Evolutionary conservation across 1,140 invertebrate genomes (phyloP), one percentile per base, ranked within the genome.

Genomic region (Uloborus diversus): DNA sequence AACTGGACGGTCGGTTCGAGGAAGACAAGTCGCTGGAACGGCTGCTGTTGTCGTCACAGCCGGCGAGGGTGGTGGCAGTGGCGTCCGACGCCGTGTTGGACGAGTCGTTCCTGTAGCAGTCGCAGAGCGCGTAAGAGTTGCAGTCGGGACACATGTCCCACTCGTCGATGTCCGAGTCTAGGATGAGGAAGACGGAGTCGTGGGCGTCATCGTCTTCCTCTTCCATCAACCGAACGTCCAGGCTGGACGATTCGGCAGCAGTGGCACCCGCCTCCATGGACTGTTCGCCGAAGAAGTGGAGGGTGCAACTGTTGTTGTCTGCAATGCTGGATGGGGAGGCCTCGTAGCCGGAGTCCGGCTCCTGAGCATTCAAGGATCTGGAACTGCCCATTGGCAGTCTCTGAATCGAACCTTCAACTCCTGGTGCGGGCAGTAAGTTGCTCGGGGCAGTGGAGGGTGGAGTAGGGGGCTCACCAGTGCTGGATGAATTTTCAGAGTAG

Each of bases 401-500:
- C 25, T 56, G 2, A 23, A 17, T 14, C n/a, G 20, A 4, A 23
- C 14, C 32, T 64, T 20, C 13, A 20, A 11, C 30, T 0, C 25
- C 25, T 56, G 13, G 14, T 23, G 11, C 51, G 14, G 1, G 27
- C 0, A 3, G 27, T 11, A 9, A n/a, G n/a, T 9, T 23, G 27
- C 4, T 3, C 0, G n/a, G 25, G 11, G 33, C 14, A 28, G 9
- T 49, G 20, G 7, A 3, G 4, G 68, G 53, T 11, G 53, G 51
- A 42, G 68, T 71, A 5, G 68, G 68, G 27, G 68, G 68, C 28
- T 71, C 68, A 13, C 68, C 68, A 11, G 53, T 71, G 20, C 53
- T 71, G 2, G 56, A 4, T 3, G 33, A 71, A 59, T 42, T 59
- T 35, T 59, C 56, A 13, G 30, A 35, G 28, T 25, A n/a, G 0